Percentiles rank a stretch among this genome's conserved stretches.
Evolutionary conservation across 2,797 vertebrate species (phyloP).

Genomic region (Tinamus major): DNA sequence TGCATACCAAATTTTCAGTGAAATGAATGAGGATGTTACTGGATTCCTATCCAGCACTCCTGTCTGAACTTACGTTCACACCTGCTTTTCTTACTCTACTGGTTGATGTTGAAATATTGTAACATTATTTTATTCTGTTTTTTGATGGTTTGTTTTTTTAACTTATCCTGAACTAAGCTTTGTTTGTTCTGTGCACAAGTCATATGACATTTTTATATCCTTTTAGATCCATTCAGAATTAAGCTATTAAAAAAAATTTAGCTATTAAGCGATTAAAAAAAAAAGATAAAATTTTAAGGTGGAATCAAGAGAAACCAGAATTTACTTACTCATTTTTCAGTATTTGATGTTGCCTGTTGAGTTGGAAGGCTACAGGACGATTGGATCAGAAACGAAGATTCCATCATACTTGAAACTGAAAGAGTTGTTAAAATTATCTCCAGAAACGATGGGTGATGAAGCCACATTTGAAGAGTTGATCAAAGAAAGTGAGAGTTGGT

Average conservation of each 20-base stretch:
- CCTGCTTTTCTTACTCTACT: not conserved
- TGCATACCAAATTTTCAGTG: not conserved
- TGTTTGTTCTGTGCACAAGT: not conserved
- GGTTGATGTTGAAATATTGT: not conserved
- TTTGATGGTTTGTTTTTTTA: not conserved
- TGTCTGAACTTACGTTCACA: not conserved
- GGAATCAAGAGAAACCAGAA: not conserved
- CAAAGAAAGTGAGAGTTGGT: slow-evolving; percentile 75
- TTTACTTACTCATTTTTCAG: slow-evolving; percentile 73
- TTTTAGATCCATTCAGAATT: not conserved
- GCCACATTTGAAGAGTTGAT: slow-evolving; percentile 71
- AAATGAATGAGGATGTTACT: not conserved
- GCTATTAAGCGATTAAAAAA: no score
- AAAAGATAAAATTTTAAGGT: not conserved
- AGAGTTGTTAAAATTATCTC: slow-evolving; percentile 67
- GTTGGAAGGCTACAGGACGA: slow-evolving; percentile 62
- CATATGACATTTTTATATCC: not conserved
- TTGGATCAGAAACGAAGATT: slow-evolving; percentile 20
- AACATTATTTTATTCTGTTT: not conserved
- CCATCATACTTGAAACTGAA: slow-evolving; percentile 63
- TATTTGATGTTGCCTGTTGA: slow-evolving; percentile 77
- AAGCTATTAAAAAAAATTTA: no score
- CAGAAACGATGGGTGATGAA: slow-evolving; percentile 74
- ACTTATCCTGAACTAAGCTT: not conserved
- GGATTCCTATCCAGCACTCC: not conserved